A percentile compares a stretch with the other conserved stretches of the same genome.
Evolutionary conservation across 2,113 vertebrate genomes (phyloP).

Genomic region (Melanerpes aurifrons): DNA sequence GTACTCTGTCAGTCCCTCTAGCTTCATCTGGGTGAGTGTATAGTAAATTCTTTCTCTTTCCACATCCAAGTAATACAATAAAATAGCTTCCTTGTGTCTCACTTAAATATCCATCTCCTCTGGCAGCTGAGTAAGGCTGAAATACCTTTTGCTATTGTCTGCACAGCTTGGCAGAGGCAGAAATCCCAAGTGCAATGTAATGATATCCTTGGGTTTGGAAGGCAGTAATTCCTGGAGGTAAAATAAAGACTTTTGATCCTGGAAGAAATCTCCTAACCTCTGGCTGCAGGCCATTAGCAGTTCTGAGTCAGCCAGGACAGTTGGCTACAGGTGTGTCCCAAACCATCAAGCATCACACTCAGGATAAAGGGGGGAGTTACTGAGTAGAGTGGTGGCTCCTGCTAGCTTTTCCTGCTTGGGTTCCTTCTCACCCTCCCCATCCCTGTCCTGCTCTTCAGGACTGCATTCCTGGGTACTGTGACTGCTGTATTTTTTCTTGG

Average conservation of each 20-base stretch:
- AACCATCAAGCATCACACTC: no score
- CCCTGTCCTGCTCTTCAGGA: no score
- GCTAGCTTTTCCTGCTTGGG: no score
- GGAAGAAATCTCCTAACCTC: not conserved
- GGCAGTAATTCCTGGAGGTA: not conserved
- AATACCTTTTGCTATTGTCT: slow-evolving; percentile 18
- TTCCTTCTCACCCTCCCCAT: no score
- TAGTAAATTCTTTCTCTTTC: slow-evolving; percentile 37
- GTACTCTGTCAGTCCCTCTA: not conserved
- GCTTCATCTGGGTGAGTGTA: not conserved
- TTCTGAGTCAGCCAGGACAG: no score
- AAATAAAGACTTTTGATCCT: not conserved
- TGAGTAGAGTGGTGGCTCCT: no score
- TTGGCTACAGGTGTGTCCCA: no score
- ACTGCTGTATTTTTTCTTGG: no score
- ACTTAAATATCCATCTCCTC: slow-evolving; percentile 40
- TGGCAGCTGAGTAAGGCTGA: not conserved
- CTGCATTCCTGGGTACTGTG: no score
- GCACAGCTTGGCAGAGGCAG: not conserved
- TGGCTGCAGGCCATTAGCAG: no score
- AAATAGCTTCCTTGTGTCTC: slow-evolving; percentile 33
- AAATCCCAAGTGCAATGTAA: not conserved
- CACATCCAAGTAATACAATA: not conserved
- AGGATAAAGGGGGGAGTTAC: no score
- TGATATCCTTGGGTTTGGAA: not conserved